A percentile compares a stretch with the other conserved stretches of the same genome.
Evolutionary conservation across 2,113 vertebrate species (phyloP).

Genomic region (Charina bottae): DNA sequence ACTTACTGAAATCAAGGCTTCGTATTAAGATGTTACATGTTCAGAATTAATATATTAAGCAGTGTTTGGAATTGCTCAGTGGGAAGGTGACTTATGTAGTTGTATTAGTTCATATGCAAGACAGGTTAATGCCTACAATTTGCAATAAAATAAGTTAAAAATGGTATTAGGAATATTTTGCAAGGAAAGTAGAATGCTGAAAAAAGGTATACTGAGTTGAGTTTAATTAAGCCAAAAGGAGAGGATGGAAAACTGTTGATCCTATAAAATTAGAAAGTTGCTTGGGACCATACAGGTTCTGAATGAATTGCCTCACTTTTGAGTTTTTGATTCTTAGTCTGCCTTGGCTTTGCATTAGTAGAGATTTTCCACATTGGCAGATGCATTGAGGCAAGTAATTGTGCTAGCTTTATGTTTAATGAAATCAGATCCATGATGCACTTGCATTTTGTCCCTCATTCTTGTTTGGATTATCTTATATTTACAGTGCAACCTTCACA

Average conservation of each 20-base stretch:
- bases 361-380: neutral
- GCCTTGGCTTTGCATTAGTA: neutral
- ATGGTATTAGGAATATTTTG: neutral
- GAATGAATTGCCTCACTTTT: neutral
- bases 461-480: conserved; percentile 1
- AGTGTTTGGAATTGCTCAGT: neutral
- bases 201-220: neutral
- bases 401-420: neutral
- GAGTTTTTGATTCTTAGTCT: neutral
- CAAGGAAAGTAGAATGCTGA: neutral
- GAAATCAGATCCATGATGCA: neutral
- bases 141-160: neutral
- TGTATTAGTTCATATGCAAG: neutral
- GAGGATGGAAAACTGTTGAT: neutral
- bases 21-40: neutral
- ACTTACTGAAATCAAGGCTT: neutral
- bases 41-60: neutral
- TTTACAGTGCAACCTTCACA: conserved; percentile 92
- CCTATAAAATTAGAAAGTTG: neutral
- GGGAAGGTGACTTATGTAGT: neutral
- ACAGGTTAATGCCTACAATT: neutral
- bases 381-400: neutral
- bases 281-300: neutral
- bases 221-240: neutral
- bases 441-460: neutral